phyloP scores from a whole-genome alignment of 2,797 vertebrate genomes.

The Myioborus miniatus region DNA sequence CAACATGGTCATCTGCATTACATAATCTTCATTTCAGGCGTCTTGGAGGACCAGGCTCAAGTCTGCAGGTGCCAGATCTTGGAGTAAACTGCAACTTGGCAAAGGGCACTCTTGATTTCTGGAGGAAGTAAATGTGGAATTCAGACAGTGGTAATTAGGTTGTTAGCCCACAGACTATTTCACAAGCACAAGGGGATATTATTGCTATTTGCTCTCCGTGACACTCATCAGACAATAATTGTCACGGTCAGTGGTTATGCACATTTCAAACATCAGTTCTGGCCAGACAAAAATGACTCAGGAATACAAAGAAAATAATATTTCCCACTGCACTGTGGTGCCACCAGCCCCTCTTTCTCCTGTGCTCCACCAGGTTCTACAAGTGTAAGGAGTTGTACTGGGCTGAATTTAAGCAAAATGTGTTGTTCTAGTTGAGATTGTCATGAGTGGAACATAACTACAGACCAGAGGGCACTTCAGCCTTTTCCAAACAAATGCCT shows the following conservation, averaged over 20 bases:
- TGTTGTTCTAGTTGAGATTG: not conserved
- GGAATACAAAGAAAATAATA: not conserved
- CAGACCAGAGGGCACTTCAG: not conserved
- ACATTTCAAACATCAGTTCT: not conserved
- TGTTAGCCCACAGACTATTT: conserved; percentile 53
- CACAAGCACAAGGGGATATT: conserved; percentile 46
- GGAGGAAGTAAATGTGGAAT: conserved; percentile 8
- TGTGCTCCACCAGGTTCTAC: not conserved
- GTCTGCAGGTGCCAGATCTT: not conserved
- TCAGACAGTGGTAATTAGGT: conserved; percentile 44
- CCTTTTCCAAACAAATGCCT: not conserved
- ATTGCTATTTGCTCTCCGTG: not conserved
- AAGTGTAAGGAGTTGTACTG: not conserved
- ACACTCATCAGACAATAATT: not conserved
- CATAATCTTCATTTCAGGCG: not conserved
- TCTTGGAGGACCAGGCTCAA: not conserved
- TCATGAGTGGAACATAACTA: not conserved
- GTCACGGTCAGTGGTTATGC: not conserved
- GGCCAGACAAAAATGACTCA: not conserved
- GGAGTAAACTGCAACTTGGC: conserved; percentile 8
- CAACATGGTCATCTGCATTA: not conserved
- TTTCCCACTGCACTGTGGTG: not conserved
- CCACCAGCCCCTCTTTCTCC: not conserved
- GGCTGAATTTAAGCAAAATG: not conserved
- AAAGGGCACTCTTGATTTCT: not conserved